Evolutionary conservation across 2,888 invertebrate species (phyloP), one percentile per base, ranked within the genome.

Genomic region (Drosophila mimetica): DNA sequence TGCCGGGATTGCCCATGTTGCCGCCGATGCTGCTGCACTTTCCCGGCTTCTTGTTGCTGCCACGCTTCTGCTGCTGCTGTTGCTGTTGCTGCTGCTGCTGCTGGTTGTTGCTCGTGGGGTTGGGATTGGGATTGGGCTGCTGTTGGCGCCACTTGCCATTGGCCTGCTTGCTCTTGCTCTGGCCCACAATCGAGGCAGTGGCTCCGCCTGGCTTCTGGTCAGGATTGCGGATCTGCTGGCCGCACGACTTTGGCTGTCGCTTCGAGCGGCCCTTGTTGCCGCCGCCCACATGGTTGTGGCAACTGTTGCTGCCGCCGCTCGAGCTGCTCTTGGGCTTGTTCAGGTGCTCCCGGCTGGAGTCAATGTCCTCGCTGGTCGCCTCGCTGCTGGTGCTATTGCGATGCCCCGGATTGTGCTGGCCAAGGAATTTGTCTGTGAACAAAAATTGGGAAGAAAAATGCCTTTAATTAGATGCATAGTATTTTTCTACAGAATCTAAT

Each of bases 361-460:
- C 84, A 5, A 89, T 79, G 37, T 90, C 90, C 74, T 90, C 89
- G 47, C 80, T 80, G 37, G 88, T 82, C 25, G 87, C 65, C 72
- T 89, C 90, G 70, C 88, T 90, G 52, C 89, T 83, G 61, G 89
- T 86, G 74, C 89, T 90, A 46, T 89, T 90, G 42, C 90, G 89
- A 74, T 90, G 90, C 0, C 82, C 75, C 16, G 86, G 78, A 79
- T 87, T 88, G 75, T 90, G 87, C 71, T 85, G 79, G 48, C 81
- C 79, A 58, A 79, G 67, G 63, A 80, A 77, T 75, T 85, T 80
- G 53, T 86, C 81, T 81, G 71, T 11, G 25, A 25, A 7, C 25
- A 2, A 71, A 75, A 18, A 16, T 2, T 8, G 44, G 44, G 11
- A 44, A 3, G 16, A 9, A 2, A 8, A 20, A 1, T 4, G 1